A percentile compares a stretch with the other conserved stretches of the same genome.
phyloP scores from a whole-genome alignment of 1,140 invertebrate genomes.

The Planococcus citri region DNA sequence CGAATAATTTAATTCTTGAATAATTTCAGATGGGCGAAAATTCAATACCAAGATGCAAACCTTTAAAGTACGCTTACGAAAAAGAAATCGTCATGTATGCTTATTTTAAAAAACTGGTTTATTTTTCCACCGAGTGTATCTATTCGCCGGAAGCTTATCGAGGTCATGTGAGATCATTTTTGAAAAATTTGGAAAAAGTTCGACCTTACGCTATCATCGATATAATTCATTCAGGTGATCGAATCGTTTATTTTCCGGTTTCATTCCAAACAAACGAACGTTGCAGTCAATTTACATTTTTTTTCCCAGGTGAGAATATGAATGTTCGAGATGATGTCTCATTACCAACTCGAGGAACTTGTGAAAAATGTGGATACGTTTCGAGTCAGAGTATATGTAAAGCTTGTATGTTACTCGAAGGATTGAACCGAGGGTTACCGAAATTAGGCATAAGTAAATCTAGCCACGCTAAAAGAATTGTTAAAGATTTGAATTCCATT shows the following conservation, averaged over 20 bases:
- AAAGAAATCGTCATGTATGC: constrained; percentile 99
- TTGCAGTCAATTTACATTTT: constrained; percentile 21
- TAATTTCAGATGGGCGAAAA: constrained; percentile 64
- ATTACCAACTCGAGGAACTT: constrained; percentile 66
- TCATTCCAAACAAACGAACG: not conserved
- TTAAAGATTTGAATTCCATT: not conserved
- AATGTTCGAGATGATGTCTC: constrained; percentile 66
- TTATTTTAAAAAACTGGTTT: constrained; percentile 91
- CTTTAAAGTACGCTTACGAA: constrained; percentile 97
- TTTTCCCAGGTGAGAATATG: constrained; percentile 65
- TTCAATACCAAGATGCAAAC: constrained; percentile 85
- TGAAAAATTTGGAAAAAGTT: constrained; percentile 94
- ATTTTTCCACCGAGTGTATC: constrained; percentile 98
- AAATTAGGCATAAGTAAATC: constrained; percentile 74
- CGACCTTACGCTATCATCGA: constrained; percentile 90
- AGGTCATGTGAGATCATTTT: constrained; percentile 78
- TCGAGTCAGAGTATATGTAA: constrained; percentile 94
- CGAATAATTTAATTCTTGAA: constrained; percentile 24
- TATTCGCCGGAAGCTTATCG: constrained; percentile 98
- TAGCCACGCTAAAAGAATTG: constrained; percentile 55
- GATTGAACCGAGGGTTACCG: constrained; percentile 84
- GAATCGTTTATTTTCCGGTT: not conserved
- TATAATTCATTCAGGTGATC: constrained; percentile 85
- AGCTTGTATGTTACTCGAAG: constrained; percentile 90
- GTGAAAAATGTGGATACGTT: constrained; percentile 82